A percentile compares a stretch with the other conserved stretches of the same genome.
Evolutionary conservation across 2,888 invertebrate genomes (phyloP).

Genomic region (Ceratothoa steindachneri): DNA sequence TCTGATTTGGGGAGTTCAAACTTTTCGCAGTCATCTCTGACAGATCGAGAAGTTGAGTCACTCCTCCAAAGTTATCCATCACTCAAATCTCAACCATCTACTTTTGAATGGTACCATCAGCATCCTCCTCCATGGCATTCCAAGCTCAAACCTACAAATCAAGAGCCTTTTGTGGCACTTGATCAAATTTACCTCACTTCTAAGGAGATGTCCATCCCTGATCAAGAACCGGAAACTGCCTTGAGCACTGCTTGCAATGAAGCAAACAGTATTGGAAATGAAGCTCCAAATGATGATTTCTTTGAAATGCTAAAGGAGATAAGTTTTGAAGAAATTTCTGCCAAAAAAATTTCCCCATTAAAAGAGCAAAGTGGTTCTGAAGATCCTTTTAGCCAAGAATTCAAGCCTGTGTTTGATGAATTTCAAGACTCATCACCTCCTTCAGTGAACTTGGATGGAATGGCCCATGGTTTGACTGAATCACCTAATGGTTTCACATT

Average conservation of each 20-base stretch:
- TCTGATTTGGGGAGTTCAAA: constrained; percentile 23
- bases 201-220: not conserved
- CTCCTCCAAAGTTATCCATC: not conserved
- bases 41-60: constrained; percentile 17
- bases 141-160: not conserved
- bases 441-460: no score
- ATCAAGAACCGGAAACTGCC: not conserved
- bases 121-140: not conserved
- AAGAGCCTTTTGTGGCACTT: constrained; percentile 12
- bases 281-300: constrained; percentile 20
- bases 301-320: constrained; percentile 19
- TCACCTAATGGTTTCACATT: no score
- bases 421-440: not conserved
- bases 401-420: not conserved
- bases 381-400: not conserved
- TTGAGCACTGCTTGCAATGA: not conserved
- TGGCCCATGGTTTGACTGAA: no score
- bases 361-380: not conserved
- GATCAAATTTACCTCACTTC: not conserved
- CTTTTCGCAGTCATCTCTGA: constrained; percentile 20
- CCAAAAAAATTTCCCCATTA: not conserved
- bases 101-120: not conserved
- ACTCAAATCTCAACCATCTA: no score
- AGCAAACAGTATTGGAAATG: no score
- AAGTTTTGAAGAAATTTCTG: constrained; percentile 7